Percentiles rank a stretch among this genome's conserved stretches.
Evolutionary conservation across 2,797 vertebrate species (phyloP).

Genomic region (Cygnus olor): DNA sequence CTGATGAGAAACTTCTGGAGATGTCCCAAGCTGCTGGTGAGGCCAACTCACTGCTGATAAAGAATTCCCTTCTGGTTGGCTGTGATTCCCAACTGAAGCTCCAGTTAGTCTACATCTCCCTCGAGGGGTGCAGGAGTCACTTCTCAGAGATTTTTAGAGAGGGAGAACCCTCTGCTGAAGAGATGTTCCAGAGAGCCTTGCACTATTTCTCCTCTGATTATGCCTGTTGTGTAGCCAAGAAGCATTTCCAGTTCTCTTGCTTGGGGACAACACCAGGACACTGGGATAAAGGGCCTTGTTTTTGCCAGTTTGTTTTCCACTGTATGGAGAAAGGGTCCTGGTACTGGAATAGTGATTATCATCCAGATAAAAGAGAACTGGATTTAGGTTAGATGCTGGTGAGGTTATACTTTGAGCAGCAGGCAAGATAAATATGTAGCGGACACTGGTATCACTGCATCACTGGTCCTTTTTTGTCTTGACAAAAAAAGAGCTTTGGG

Average conservation of each 20-base stretch:
- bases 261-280: conserved; percentile 5
- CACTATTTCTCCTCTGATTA: conserved; percentile 67
- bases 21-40: conserved; percentile 40
- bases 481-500: neutral
- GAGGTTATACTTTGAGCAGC: neutral
- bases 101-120: conserved; percentile 64
- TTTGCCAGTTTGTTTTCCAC: conserved; percentile 71
- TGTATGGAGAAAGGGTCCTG: neutral
- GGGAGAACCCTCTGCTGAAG: neutral
- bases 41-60: conserved; percentile 58
- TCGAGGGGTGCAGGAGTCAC: conserved; percentile 50
- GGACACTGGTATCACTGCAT: neutral
- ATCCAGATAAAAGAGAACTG: neutral
- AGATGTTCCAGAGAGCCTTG: conserved; percentile 65
- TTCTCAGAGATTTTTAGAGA: conserved; percentile 48
- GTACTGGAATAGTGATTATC: neutral
- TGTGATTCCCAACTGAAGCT: conserved; percentile 58
- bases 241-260: conserved; percentile 51
- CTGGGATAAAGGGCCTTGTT: conserved; percentile 65
- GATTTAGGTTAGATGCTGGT: neutral
- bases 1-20: neutral
- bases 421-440: neutral
- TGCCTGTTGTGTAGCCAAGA: conserved; percentile 65
- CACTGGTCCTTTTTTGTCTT: neutral
- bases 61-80: conserved; percentile 64